Percentiles rank a stretch among this genome's conserved stretches.
These are phyloP conservation scores for Xylota sylvarum DNA, from an alignment of 2,888 invertebrate genomes.

Conservation along the genomic window DNA sequence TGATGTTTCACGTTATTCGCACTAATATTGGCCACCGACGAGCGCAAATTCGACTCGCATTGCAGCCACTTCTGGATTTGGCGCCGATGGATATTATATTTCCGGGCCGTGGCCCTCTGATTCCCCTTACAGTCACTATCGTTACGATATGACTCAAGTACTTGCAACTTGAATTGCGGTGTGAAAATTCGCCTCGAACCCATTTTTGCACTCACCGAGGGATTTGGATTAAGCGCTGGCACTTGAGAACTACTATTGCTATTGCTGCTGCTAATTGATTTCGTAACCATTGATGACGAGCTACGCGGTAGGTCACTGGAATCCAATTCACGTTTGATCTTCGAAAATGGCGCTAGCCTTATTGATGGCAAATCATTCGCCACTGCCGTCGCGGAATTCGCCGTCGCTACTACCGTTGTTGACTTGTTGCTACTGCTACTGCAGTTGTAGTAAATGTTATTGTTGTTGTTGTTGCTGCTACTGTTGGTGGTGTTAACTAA, in stretches of 20 bases:
- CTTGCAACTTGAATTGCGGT: conserved; percentile 95
- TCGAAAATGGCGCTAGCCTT: conserved; percentile 75
- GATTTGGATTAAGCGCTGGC: conserved; percentile 60
- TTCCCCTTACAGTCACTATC: conserved; percentile 95
- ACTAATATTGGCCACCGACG: conserved; percentile 87
- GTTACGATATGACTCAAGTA: conserved; percentile 93
- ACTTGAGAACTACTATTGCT: conserved; percentile 76
- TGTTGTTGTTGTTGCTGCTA: conserved; percentile 54
- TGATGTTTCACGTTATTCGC: conserved; percentile 82
- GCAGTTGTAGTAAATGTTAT: conserved; percentile 66
- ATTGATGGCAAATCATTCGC: conserved; percentile 68
- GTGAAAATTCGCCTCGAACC: conserved; percentile 95
- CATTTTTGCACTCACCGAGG: conserved; percentile 85
- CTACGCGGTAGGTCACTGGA: conserved; percentile 27
- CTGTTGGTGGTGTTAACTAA: conserved; percentile 69
- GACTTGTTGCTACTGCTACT: conserved; percentile 47
- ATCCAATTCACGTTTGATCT: conserved; percentile 71
- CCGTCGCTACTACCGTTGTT: conserved; percentile 56
- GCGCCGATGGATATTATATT: conserved; percentile 94
- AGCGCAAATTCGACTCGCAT: conserved; percentile 92
- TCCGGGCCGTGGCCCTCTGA: conserved; percentile 94
- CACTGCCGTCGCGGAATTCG: conserved; percentile 37
- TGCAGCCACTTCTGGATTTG: conserved; percentile 97
- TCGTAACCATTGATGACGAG: conserved; percentile 58
- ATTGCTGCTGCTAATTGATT: conserved; percentile 47